A percentile compares a stretch with the other conserved stretches of the same genome.
phyloP scores from a whole-genome alignment of 2,888 invertebrate genomes.

The Mythimna albipuncta region DNA sequence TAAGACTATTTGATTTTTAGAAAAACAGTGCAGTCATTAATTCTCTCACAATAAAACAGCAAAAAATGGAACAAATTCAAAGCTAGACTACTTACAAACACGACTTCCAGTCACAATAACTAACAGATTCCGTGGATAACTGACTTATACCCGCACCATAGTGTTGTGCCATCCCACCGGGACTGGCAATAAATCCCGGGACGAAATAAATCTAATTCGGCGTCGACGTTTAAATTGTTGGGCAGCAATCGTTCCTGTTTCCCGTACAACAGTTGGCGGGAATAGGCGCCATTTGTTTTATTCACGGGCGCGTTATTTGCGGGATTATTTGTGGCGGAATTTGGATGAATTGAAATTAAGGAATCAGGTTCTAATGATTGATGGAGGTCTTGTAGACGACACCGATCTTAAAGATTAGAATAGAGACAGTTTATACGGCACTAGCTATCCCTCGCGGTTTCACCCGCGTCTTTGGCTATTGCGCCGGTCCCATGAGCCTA shows the following conservation, averaged over 20 bases:
- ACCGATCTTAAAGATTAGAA: background rate
- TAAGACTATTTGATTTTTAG: background rate
- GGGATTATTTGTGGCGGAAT: conserved; percentile 61
- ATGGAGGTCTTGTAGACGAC: background rate
- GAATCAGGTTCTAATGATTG: conserved; percentile 55
- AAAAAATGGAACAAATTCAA: background rate
- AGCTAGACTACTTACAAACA: conserved; percentile 11
- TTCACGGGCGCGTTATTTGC: conserved; percentile 54
- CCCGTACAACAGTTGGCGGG: conserved; percentile 60
- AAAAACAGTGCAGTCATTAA: background rate
- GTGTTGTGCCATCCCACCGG: conserved; percentile 53
- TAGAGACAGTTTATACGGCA: too few relatives aligned
- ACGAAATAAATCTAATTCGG: conserved; percentile 86
- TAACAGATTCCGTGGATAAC: conserved; percentile 45
- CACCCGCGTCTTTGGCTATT: too few relatives aligned
- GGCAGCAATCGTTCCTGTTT: conserved; percentile 74
- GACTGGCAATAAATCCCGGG: conserved; percentile 77
- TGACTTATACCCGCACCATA: conserved; percentile 44
- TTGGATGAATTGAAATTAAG: conserved; percentile 54
- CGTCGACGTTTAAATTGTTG: conserved; percentile 82
- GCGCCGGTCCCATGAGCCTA: too few relatives aligned
- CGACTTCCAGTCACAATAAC: conserved; percentile 28
- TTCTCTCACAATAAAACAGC: background rate
- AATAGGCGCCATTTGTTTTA: conserved; percentile 63
- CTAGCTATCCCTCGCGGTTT: too few relatives aligned